These are phyloP conservation scores for Drosophila lutescens DNA, from an alignment of 2,888 invertebrate species.

Conservation along the genomic window DNA sequence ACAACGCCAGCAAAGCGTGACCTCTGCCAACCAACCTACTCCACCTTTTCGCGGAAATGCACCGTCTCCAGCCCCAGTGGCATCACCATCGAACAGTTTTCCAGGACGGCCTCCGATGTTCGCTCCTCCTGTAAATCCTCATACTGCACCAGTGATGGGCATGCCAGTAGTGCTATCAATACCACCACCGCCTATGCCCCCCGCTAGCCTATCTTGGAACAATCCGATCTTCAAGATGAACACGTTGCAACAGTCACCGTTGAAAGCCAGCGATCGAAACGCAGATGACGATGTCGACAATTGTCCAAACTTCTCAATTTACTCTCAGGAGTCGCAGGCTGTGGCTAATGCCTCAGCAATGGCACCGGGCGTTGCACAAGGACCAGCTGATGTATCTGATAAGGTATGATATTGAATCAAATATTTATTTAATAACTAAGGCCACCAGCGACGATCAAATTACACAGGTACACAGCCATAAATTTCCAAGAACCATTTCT, in stretches of 20 bases:
- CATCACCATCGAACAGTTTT: slow-evolving; percentile 47
- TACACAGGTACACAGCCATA: no score
- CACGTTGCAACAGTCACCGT: slow-evolving; percentile 42
- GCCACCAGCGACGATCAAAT: no score
- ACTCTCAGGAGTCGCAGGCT: slow-evolving; percentile 92
- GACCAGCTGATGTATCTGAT: slow-evolving; percentile 50
- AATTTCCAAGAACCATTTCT: no score
- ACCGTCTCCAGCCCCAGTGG: slow-evolving; percentile 2
- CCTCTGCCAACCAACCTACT: slow-evolving; percentile 31
- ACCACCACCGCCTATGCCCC: slow-evolving; percentile 81
- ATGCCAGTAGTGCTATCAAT: slow-evolving; percentile 65
- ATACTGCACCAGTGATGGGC: slow-evolving; percentile 35
- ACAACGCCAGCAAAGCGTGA: slow-evolving; percentile 43
- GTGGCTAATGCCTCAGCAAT: slow-evolving; percentile 81
- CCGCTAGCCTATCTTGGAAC: slow-evolving; percentile 81
- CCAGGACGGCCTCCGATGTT: slow-evolving; percentile 50
- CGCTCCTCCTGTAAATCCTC: slow-evolving; percentile 65
- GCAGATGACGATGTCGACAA: slow-evolving; percentile 87
- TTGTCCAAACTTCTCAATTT: slow-evolving; percentile 94
- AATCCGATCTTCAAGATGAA: slow-evolving; percentile 80
- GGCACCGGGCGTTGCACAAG: slow-evolving; percentile 43
- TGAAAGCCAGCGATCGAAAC: slow-evolving; percentile 56
- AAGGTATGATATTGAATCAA: slow-evolving; percentile 81
- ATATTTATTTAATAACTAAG: background rate
- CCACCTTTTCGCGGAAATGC: slow-evolving; percentile 16